These are phyloP conservation scores for Limnephilus lunatus DNA, from an alignment of 2,888 invertebrate genomes.

Conservation along the genomic window DNA sequence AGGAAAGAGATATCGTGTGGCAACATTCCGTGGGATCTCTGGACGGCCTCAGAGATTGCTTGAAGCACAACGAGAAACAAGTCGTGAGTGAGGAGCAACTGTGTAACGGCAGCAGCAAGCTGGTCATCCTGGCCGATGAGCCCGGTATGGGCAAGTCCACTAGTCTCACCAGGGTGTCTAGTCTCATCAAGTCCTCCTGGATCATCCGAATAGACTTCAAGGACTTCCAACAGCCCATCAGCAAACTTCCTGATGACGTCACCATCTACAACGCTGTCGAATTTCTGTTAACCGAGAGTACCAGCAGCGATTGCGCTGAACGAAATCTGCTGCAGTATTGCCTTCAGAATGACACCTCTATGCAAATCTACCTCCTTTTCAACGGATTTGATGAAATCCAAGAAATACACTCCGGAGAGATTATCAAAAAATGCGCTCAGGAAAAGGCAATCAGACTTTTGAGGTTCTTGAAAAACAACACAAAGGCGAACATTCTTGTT, in stretches of 20 bases:
- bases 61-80: neutral
- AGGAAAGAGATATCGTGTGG: conserved; percentile 3
- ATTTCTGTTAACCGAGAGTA: neutral
- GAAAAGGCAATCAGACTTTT: conserved; percentile 17
- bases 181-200: neutral
- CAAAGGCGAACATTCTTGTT: neutral
- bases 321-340: neutral
- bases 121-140: conserved; percentile 22
- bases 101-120: neutral
- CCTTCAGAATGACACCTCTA: neutral
- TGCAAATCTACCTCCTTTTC: neutral
- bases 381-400: conserved; percentile 43
- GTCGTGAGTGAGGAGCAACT: neutral
- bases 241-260: neutral
- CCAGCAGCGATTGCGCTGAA: neutral
- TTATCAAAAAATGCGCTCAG: neutral
- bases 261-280: neutral
- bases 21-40: neutral
- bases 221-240: neutral
- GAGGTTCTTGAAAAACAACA: conserved; percentile 16
- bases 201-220: conserved; percentile 26
- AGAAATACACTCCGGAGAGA: neutral
- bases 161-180: conserved; percentile 6
- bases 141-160: conserved; percentile 47
- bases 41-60: neutral